Evolutionary conservation across 1,140 invertebrate genomes (phyloP).

Genomic region (Cotesia glomerata): DNA sequence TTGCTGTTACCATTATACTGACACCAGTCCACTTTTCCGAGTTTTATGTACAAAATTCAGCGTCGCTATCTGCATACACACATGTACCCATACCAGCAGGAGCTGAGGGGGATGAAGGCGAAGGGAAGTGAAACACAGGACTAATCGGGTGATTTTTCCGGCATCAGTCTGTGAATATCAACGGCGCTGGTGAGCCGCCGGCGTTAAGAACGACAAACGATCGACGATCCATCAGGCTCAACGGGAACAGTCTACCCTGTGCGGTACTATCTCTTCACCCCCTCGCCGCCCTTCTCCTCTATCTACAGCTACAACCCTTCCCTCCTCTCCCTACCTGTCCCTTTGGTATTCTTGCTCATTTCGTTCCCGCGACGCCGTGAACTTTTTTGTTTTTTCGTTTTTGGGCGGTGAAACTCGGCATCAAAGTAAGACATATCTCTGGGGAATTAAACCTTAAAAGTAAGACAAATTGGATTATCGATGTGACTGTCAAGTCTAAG

Average conservation of each 20-base stretch:
- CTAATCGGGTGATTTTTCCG: slow-evolving; percentile 31
- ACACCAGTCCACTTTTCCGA: too few species aligned
- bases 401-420: too few species aligned
- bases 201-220: slow-evolving; percentile 63
- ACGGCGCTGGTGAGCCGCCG: slow-evolving; percentile 51
- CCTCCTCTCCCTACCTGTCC: neutral
- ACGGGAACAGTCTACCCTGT: slow-evolving; percentile 43
- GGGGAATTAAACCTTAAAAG: neutral
- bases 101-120: neutral
- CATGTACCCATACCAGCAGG: too few species aligned
- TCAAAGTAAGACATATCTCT: neutral
- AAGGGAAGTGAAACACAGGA: slow-evolving; percentile 4
- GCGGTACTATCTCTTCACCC: slow-evolving; percentile 19
- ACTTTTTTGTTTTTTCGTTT: slow-evolving; percentile 34
- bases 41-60: too few species aligned
- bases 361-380: neutral
- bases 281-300: neutral
- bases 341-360: neutral
- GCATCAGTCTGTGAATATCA: slow-evolving; percentile 37
- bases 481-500: slow-evolving; percentile 6
- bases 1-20: too few species aligned
- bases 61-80: too few species aligned
- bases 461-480: slow-evolving; percentile 23
- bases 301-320: slow-evolving; percentile 25
- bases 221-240: slow-evolving; percentile 63